These are phyloP conservation scores for Oncorhynchus mykiss DNA, from an alignment of 2,113 vertebrate genomes.

Conservation along the genomic window DNA sequence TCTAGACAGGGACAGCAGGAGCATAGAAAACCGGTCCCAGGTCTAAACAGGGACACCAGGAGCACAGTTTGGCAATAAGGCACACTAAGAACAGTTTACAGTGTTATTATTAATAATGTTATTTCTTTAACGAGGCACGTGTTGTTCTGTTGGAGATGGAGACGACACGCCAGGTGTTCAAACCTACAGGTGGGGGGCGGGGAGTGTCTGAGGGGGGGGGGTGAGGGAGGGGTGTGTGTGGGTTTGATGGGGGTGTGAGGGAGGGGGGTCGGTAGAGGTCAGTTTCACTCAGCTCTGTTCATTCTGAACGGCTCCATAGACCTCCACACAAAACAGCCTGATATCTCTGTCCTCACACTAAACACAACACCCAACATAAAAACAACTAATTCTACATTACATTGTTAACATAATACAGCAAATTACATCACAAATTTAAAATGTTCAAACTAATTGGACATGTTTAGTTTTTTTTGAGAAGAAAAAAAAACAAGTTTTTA, in stretches of 20 bases:
- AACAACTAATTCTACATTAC: conserved; percentile 20
- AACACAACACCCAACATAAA: conserved; percentile 49
- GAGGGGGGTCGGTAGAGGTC: too few species aligned
- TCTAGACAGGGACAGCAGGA: too few species aligned
- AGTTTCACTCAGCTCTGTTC: too few species aligned
- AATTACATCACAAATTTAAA: conserved; percentile 41
- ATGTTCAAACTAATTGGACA: conserved; percentile 62
- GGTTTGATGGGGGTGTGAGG: too few species aligned
- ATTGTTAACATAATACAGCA: conserved; percentile 38
- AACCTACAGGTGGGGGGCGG: too few species aligned
- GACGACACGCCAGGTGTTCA: neutral
- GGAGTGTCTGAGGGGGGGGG: neutral
- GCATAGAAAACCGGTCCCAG: too few species aligned
- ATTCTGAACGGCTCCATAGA: too few species aligned
- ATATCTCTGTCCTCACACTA: conserved; percentile 39
- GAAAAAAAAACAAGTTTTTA: conserved; percentile 25
- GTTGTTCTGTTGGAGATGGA: conserved; percentile 24
- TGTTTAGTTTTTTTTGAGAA: conserved; percentile 52
- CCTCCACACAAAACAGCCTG: conserved; percentile 2
- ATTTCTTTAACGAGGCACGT: conserved; percentile 45
- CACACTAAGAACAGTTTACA: conserved; percentile 46
- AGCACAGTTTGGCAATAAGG: too few species aligned
- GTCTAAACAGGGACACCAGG: too few species aligned
- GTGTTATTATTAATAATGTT: conserved; percentile 27
- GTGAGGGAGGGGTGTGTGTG: too few species aligned